Base-by-base conservation (phyloP, 2,113 vertebrate genomes). In the Chaetorhynchus papuensis region DNA sequence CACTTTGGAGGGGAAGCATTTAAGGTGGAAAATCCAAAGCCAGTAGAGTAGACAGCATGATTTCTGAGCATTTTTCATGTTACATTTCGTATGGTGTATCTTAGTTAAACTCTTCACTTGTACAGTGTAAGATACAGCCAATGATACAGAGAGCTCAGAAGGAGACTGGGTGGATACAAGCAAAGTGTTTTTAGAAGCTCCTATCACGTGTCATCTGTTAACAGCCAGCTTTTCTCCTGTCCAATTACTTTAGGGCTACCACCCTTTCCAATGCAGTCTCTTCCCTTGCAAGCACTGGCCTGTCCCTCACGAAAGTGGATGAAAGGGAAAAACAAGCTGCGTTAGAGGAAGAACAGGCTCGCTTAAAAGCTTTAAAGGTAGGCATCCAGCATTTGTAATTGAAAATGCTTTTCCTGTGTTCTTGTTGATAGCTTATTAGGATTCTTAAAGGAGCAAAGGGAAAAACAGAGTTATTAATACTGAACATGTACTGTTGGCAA, bases 311-410 rank as follows among this genome's bases (percentile, higher is more conserved):
- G 75, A 99, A 99, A 98, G 99, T 99, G 84, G 99, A 99, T 91
- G 99, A 99, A 98, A 98, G 99, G 95, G 99, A 99, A 98, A 99
- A 99, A 94, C 99, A 99, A 95, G 99, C 99, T n/a, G 99, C 99
- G 3, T 97, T 99, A n/a, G 99, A 99, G 95, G 99, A 99, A 96
- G 99, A 99, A 74, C 99, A 99, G 96, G 98, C 99, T 65, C 99
- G 99, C 91, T 98, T 99, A 94, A 99, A 99, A 98, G 99, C 99
- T 95, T 98, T 99, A 96, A 99, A 99, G 99, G 99, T 99, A 97
- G 28, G 92, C 89, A 39, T 85, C 9, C 45, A 59, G 61, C 60
- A 13, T 78, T 90, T 75, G 22, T 41, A 74, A 64, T 45, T 17
- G 21, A 39, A 77, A 90, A 53, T 9, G 14, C 28, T 91, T 53